Evolutionary conservation across 2,888 invertebrate species (phyloP).

Genomic region (Megamerina dolium): DNA sequence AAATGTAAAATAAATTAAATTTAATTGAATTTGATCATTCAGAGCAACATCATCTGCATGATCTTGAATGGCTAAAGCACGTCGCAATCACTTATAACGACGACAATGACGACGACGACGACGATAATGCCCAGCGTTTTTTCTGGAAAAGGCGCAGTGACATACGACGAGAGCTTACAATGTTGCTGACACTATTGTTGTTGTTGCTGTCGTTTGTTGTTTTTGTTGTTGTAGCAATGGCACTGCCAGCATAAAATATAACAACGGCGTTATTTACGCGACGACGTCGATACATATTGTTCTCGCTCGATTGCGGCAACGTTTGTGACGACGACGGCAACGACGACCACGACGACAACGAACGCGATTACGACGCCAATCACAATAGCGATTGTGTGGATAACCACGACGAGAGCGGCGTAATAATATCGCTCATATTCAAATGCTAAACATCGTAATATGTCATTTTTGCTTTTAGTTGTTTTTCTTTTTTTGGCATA

Average conservation of each 20-base stretch:
- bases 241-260: constrained; percentile 17
- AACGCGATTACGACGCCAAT: neutral
- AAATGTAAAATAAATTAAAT: constrained; percentile 22
- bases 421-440: neutral
- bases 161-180: too few species aligned
- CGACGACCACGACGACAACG: neutral
- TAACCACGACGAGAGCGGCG: neutral
- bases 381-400: neutral
- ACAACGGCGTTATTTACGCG: constrained; percentile 26
- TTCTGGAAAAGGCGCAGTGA: too few species aligned
- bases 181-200: neutral
- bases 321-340: constrained; percentile 2
- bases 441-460: neutral
- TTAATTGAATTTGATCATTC: constrained; percentile 35
- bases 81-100: constrained; percentile 2
- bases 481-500: too few species aligned
- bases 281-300: constrained; percentile 24
- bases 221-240: too few species aligned
- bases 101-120: constrained; percentile 21
- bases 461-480: neutral
- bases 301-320: constrained; percentile 6
- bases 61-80: constrained; percentile 1
- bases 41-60: constrained; percentile 3
- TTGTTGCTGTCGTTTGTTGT: too few species aligned
- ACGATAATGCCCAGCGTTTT: too few species aligned